Conservation (phyloP, 2,113 vertebrate species). For the Ursus arctos region DNA sequence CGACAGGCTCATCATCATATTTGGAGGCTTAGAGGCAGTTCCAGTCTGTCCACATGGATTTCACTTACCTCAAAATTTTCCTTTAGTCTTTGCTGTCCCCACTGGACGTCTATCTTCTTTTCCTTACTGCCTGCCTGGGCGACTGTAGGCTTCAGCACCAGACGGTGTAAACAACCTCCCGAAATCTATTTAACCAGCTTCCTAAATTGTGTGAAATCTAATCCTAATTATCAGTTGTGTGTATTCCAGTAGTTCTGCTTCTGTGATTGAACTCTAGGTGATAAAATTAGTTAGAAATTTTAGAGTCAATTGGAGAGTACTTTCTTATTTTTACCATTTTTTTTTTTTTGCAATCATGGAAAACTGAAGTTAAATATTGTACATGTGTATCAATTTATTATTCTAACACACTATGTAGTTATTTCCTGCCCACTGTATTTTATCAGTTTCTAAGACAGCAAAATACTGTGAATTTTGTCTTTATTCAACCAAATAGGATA, state of each 20-base stretch:
- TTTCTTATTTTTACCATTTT: neutral
- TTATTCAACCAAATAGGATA: constrained; percentile 27
- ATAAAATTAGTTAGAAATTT: neutral
- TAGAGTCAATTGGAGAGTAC: neutral
- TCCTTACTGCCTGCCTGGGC: neutral
- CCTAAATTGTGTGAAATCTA: neutral
- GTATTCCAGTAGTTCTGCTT: neutral
- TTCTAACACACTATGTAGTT: neutral
- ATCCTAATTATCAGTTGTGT: neutral
- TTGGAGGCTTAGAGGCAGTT: neutral
- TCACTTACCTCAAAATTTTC: neutral
- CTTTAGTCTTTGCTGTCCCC: neutral
- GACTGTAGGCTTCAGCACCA: neutral
- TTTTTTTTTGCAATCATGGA: neutral
- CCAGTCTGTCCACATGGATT: neutral
- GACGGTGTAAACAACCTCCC: neutral
- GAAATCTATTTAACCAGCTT: neutral
- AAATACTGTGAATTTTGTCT: neutral
- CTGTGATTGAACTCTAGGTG: neutral
- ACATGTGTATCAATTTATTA: neutral
- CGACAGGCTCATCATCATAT: neutral
- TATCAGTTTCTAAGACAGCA: neutral
- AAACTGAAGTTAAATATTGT: neutral
- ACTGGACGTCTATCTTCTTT: neutral
- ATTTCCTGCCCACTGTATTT: neutral